phyloP scores from a whole-genome alignment of 2,888 invertebrate species.

The Sphaeridia pumilis region DNA sequence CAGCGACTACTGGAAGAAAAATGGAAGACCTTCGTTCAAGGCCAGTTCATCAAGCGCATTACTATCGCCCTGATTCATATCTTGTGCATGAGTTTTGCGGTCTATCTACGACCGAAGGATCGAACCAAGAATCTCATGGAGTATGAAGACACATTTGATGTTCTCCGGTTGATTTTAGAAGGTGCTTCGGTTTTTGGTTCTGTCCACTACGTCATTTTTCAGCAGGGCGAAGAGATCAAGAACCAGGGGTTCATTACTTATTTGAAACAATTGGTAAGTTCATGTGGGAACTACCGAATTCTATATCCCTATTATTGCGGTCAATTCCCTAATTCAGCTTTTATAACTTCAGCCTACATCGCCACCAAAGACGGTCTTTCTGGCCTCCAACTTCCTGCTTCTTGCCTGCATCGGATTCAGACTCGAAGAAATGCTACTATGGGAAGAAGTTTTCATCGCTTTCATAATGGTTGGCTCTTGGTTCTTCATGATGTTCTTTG shows the following conservation, averaged over 20 bases:
- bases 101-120: constrained; percentile 75
- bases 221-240: constrained; percentile 87
- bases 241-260: constrained; percentile 86
- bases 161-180: constrained; percentile 63
- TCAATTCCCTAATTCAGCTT: constrained; percentile 12
- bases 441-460: constrained; percentile 83
- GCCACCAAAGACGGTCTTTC: constrained; percentile 87
- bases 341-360: constrained; percentile 61
- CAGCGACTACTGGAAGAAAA: constrained; percentile 93
- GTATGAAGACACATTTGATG: constrained; percentile 38
- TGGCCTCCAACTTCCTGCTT: constrained; percentile 79
- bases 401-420: constrained; percentile 81
- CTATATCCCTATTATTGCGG: too few relatives aligned
- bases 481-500: constrained; percentile 97
- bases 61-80: constrained; percentile 78
- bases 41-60: constrained; percentile 83
- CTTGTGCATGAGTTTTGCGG: constrained; percentile 72
- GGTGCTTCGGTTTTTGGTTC: constrained; percentile 74
- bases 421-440: constrained; percentile 55
- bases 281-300: too few relatives aligned
- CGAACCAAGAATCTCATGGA: constrained; percentile 46
- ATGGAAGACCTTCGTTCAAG: constrained; percentile 98
- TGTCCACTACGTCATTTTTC: constrained; percentile 73
- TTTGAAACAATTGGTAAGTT: constrained; percentile 59
- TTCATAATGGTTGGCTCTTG: constrained; percentile 91